These are phyloP conservation scores for Ptychodera flava DNA, from an alignment of 35 echinoderm and acorn worm genomes.

Conservation along the genomic window DNA sequence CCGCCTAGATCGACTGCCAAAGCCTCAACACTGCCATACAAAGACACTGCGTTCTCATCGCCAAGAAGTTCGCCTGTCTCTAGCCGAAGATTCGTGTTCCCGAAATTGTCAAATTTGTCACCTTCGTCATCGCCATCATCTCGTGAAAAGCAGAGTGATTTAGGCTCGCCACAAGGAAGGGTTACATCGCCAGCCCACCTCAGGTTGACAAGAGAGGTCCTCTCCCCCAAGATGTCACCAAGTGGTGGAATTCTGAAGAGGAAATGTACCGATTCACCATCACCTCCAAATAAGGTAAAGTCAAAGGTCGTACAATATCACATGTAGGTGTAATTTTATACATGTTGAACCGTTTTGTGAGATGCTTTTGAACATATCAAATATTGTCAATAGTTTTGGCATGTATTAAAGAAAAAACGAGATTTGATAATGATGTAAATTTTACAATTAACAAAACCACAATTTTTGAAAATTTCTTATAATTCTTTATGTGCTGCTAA, in stretches of 20 bases:
- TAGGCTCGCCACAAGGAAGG: conserved; percentile 34
- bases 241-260: conserved; percentile 84
- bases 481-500: too few relatives aligned
- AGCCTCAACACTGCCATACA: not conserved
- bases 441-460: too few relatives aligned
- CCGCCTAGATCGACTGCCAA: not conserved
- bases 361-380: too few relatives aligned
- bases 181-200: conserved; percentile 7
- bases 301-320: not conserved
- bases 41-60: not conserved
- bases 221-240: conserved; percentile 74
- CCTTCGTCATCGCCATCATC: not conserved
- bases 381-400: too few relatives aligned
- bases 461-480: too few relatives aligned
- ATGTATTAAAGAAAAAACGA: too few relatives aligned
- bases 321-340: conserved; percentile 3
- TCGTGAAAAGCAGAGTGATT: not conserved
- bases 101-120: not conserved
- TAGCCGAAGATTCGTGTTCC: not conserved
- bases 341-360: too few relatives aligned
- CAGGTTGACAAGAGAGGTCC: conserved; percentile 37
- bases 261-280: conserved; percentile 56
- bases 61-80: not conserved
- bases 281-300: conserved; percentile 88
- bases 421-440: too few relatives aligned